Conservation (phyloP, 2,888 invertebrate species). For the Alsophila aescularia region DNA sequence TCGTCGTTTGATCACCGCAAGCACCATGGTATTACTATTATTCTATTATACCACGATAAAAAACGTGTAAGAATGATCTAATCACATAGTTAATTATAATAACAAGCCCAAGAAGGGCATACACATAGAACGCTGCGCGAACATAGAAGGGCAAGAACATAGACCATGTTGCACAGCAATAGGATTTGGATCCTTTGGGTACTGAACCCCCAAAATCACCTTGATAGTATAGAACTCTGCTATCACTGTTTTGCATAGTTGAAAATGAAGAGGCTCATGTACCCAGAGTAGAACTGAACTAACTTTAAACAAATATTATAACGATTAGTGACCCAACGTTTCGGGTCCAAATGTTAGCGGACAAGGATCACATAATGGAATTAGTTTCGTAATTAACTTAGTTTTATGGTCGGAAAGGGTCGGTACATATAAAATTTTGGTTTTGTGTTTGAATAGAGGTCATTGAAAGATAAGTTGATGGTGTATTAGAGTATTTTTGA, state of each 20-base stretch:
- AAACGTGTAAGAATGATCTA: no score
- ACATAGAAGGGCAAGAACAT: no score
- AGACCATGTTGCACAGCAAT: no score
- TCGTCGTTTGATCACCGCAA: no score
- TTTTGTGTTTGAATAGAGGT: slow-evolving; percentile 46
- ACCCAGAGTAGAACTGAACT: slow-evolving; percentile 16
- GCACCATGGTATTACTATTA: no score
- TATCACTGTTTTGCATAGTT: slow-evolving; percentile 1
- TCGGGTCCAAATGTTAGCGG: slow-evolving; percentile 44
- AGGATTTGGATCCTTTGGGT: no score
- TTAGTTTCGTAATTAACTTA: slow-evolving; percentile 72
- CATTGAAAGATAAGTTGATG: slow-evolving; percentile 20
- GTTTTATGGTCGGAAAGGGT: slow-evolving; percentile 66
- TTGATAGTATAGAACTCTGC: no score
- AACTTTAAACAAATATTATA: slow-evolving; percentile 38
- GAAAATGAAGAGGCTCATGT: slow-evolving; percentile 5
- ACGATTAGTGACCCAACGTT: slow-evolving; percentile 50
- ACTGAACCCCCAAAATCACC: no score
- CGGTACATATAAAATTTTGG: slow-evolving; percentile 60
- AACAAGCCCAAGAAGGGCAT: no score
- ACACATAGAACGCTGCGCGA: no score
- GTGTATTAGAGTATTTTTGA: not conserved
- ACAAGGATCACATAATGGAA: slow-evolving; percentile 61
- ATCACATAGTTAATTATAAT: no score
- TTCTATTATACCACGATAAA: no score